Base-by-base conservation (phyloP, 2,113 vertebrate genomes). In the Narcine bancroftii region DNA sequence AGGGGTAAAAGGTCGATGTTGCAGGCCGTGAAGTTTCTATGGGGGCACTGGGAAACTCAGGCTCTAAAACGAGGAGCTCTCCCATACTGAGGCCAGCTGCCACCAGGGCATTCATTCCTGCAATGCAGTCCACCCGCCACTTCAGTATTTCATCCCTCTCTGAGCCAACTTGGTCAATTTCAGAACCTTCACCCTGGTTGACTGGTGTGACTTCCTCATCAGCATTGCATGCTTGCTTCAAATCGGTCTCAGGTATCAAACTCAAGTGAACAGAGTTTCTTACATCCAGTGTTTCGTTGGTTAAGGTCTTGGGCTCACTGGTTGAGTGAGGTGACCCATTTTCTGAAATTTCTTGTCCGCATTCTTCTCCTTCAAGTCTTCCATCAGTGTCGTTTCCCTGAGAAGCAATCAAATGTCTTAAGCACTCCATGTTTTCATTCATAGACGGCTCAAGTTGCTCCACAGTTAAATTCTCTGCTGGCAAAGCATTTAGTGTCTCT, bases 61-160 rank as follows among this genome's bases (percentile, higher is more conserved):
- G 95, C 93, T 93, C 94, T 87, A 93, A 93, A 17, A 92, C 95
- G 10, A 83, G 97, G 94, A 94, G 96, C 95, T 95, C 97, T 93
- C 94, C 98, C 94, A 95, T 94, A 93, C 96, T 95, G 92, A 99
- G 96, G 77, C 97, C 96, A 2, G 98, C 98, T 0, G 98, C 98
- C 39, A 99, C 98, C 92, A 99, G 95, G 5, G 96, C 96, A 87
- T 99, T 98, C 95, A 99, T 95, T 92, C 98, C 98, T 0, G 95
- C 96, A 93, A 95, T 96, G 75, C 95, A 94, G 93, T 95, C 95
- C 7, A 93, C 89, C 76, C 94, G 93, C 93, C 95, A 95, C 39
- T 96, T 93, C 85, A 66, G 83, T 72, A 13, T 92, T 29, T 91
- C 89, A 53, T 91, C 89, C 89, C 89, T 91, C 89, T 91, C 89